Evolutionary conservation across 2,888 invertebrate species (phyloP).

Genomic region (Eupithecia inturbata): DNA sequence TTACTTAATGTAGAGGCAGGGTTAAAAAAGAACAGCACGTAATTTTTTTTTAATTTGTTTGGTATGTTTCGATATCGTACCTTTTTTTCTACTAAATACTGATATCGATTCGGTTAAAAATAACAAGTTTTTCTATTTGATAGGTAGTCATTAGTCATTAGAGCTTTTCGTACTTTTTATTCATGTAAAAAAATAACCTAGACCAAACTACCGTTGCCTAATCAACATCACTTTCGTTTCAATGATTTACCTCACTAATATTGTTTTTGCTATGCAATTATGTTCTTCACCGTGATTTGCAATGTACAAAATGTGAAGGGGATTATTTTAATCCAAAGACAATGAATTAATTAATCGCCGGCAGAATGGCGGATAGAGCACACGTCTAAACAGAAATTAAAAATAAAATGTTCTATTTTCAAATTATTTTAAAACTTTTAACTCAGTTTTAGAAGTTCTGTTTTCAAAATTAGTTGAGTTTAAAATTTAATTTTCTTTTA

Average conservation of each 20-base stretch:
- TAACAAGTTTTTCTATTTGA: not conserved
- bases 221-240: constrained; percentile 42
- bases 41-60: too few relatives aligned
- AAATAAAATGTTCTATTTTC: constrained; percentile 27
- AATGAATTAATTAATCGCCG: constrained; percentile 45
- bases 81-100: too few relatives aligned
- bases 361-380: constrained; percentile 55
- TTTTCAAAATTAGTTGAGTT: not conserved
- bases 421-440: not conserved
- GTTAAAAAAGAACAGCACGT: too few relatives aligned
- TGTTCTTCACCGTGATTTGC: constrained; percentile 16
- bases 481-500: not conserved
- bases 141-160: not conserved
- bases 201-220: constrained; percentile 40
- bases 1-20: too few relatives aligned
- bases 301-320: constrained; percentile 65
- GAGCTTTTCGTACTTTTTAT: not conserved
- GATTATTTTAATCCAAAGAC: constrained; percentile 41
- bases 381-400: constrained; percentile 52
- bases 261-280: constrained; percentile 15
- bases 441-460: not conserved
- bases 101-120: not conserved
- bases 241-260: constrained; percentile 13
- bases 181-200: constrained; percentile 41
- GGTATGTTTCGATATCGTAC: too few relatives aligned